Conservation (phyloP, 2,888 invertebrate genomes). For the Melipona beecheii region DNA sequence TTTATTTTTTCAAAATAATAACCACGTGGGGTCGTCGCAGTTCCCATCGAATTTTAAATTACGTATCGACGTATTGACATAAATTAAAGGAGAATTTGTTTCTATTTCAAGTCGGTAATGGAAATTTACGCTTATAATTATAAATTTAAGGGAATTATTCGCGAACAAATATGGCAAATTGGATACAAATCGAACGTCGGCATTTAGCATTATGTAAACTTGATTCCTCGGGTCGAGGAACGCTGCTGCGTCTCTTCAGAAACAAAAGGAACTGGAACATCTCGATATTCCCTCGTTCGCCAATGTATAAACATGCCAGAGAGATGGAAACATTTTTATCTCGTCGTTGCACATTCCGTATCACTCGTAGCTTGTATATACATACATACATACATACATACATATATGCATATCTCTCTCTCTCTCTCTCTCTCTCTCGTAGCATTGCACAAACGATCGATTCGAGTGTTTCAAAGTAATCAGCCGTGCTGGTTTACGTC, state of each 20-base stretch:
- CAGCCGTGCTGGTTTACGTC: conserved; percentile 29
- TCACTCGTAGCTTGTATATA: not conserved
- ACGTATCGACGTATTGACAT: no score
- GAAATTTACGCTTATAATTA: no score
- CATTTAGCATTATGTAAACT: not conserved
- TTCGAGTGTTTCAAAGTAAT: conserved; percentile 38
- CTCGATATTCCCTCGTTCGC: conserved; percentile 39
- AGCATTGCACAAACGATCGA: conserved; percentile 39
- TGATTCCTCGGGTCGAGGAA: conserved; percentile 18
- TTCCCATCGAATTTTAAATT: no score
- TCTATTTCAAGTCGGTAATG: no score
- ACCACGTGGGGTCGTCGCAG: no score
- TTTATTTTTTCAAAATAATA: no score
- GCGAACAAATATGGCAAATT: not conserved
- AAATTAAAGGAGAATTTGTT: no score
- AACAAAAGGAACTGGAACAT: conserved; percentile 52
- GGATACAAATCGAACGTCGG: not conserved
- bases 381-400: not conserved
- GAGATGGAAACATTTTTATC: conserved; percentile 49
- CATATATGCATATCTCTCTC: not conserved
- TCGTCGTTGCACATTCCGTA: conserved; percentile 26
- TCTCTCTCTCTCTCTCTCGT: not conserved
- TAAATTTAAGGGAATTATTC: not conserved
- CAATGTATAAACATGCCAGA: not conserved
- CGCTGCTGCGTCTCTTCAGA: conserved; percentile 3